Conservation (phyloP, 2,888 invertebrate genomes). For the Trichogramma dendrolimi region DNA sequence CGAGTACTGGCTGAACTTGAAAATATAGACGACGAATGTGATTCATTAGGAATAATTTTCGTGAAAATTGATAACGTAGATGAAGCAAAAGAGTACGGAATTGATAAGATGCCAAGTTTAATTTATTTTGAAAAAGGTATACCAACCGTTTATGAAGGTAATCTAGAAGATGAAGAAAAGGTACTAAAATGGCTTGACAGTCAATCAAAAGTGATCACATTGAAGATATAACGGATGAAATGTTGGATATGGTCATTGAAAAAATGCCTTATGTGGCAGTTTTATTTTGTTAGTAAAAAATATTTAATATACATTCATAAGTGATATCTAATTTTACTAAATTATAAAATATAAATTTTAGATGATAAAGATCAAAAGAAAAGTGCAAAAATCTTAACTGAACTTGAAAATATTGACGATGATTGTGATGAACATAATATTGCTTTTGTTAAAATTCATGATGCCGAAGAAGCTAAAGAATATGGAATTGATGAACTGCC, state of each 20-base stretch:
- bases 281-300: constrained; percentile 74
- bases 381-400: constrained; percentile 77
- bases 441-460: constrained; percentile 86
- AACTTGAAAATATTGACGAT: constrained; percentile 89
- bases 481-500: constrained; percentile 82
- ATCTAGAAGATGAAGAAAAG: constrained; percentile 84
- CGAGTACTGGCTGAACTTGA: constrained; percentile 82
- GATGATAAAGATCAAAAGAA: constrained; percentile 90
- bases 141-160: constrained; percentile 76
- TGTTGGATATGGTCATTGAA: constrained; percentile 83
- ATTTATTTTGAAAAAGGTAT: constrained; percentile 85
- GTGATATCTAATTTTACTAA: background rate
- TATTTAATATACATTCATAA: constrained; percentile 1
- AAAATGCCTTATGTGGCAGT: constrained; percentile 87
- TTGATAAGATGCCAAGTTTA: constrained; percentile 80
- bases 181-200: constrained; percentile 81
- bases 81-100: constrained; percentile 86
- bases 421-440: constrained; percentile 90
- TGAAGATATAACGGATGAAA: constrained; percentile 90
- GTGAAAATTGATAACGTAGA: constrained; percentile 89
- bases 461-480: constrained; percentile 82
- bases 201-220: constrained; percentile 84
- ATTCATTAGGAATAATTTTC: constrained; percentile 81
- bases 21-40: constrained; percentile 91
- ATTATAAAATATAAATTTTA: constrained; percentile 44